Evolutionary conservation across 2,113 vertebrate species (phyloP), one percentile per base, ranked within the genome.

Genomic region (Megaceryle torquata): DNA sequence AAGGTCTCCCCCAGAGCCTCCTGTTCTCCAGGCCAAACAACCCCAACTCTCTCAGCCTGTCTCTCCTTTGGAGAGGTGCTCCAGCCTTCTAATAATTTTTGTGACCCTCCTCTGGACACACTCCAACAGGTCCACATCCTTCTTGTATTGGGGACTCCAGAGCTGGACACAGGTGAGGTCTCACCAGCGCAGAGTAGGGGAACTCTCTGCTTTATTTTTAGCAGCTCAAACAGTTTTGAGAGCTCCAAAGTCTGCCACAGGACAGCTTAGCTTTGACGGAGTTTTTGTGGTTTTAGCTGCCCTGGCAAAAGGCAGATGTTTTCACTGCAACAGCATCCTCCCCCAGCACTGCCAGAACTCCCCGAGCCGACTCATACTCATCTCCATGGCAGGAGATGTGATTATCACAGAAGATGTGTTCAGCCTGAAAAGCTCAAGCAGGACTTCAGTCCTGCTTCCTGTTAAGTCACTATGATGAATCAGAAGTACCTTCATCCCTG

Each of bases 401-500:
- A 88, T 25, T 31, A 11, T 13, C 71, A 14, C 1, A 0, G 50
- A 57, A 37, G 28, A 20, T 10, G 16, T 6, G 28, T 26, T 82
- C 78, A 82, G 22, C 48, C 33, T 9, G 1, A 54, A 46, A 53
- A 26, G 3, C 44, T 61, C 71, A 14, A 54, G 9, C 31, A 50
- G 37, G 22, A 46, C n/a, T 2, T 9, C 56, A 19, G 21, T 20
- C 26, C 28, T 80, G 46, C 37, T 44, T 56, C 24, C 15, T 26
- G 8, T 6, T 61, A 35, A 25, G 18, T n/a, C 57, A 25, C 48
- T 35, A 9, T 0, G 9, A 29, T 0, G 9, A 29, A 10, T 2
- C 15, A 24, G 44, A 41, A 33, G 75, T 85, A 99, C 99, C 98
- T 99, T 99, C 92, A 99, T 98, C 83, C 98, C 99, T 28, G 98